Evolutionary conservation across 2,113 vertebrate genomes (phyloP), one percentile per base, ranked within the genome.

Genomic region (Tychaedon coryphoeus): DNA sequence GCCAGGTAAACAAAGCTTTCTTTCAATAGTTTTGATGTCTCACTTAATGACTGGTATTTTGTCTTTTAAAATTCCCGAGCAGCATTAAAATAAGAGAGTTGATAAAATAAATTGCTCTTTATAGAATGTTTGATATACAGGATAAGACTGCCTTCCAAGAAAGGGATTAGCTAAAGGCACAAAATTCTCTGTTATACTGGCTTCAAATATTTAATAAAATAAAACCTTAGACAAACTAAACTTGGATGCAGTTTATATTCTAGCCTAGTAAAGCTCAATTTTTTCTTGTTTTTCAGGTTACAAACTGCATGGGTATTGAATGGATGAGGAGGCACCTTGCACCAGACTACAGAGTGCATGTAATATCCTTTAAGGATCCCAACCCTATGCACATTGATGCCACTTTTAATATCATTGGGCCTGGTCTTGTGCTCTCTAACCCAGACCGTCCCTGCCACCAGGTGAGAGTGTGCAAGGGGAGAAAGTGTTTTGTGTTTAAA

Each of bases 331-430:
- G 99, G 25, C 99, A 99, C 94, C 99, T 99, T 51, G 98, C 98
- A 25, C 99, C 99, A 20, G 98, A 99, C 29, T 99, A 99, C 43
- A 98, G 99, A 91, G 97, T 99, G n/a, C 99, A 99, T 56, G 96
- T 98, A 42, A 97, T 99, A 95, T 99, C 99, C 28, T 99, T 99
- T 94, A 99, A 98, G 95, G 99, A 99, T 75, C 99, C 99, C 4
- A 99, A 99, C 89, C 99, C 99, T 8, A 99, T 99, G 99, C 99
- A 99, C 90, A 99, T 99, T 23, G 99, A 99, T 77, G 99, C 99
- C 66, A 99, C 99, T 33, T 99, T 99, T 90, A 99, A 99, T 93
- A 99, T 99, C 94, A 99, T 99, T 34, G 99, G 99, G 23, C 99
- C 99, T 5, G 99, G 99, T 22, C 97, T 99, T 69, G 99, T 99